phyloP scores from a whole-genome alignment of 2,888 invertebrate species.

The Erebia aethiops region DNA sequence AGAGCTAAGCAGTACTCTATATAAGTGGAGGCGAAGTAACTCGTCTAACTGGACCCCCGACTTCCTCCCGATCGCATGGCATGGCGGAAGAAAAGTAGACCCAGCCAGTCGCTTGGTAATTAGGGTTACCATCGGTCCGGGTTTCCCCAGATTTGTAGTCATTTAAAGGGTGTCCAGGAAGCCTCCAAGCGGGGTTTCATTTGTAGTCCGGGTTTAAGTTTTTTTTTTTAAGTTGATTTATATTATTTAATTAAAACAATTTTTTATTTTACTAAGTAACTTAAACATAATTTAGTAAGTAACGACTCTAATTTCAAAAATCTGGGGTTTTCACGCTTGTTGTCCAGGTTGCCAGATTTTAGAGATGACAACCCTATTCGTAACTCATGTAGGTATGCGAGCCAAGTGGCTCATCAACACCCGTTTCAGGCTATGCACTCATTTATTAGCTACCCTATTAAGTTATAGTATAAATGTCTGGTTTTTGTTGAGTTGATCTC shows the following conservation, averaged over 20 bases:
- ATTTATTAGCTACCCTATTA: constrained; percentile 26
- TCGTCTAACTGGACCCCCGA: constrained; percentile 34
- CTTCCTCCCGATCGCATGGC: constrained; percentile 34
- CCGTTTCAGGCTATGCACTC: constrained; percentile 11
- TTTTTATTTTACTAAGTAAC: no score
- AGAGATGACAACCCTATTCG: not conserved
- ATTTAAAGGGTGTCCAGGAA: no score
- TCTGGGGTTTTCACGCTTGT: no score
- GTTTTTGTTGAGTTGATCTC: not conserved
- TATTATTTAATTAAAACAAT: no score
- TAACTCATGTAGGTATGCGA: constrained; percentile 24
- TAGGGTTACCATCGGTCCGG: no score
- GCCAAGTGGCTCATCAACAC: constrained; percentile 29
- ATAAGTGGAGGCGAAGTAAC: constrained; percentile 49
- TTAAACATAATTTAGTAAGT: no score
- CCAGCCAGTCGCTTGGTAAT: constrained; percentile 2
- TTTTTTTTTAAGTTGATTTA: no score
- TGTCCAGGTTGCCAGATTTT: no score
- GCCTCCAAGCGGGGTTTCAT: no score
- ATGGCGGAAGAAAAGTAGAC: constrained; percentile 40
- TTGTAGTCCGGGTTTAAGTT: no score
- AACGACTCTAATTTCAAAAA: no score
- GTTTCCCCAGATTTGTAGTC: no score
- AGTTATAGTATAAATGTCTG: constrained; percentile 8
- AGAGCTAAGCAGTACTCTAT: not conserved